Conservation (phyloP, 2,113 vertebrate species). For the Corvus cornix region DNA sequence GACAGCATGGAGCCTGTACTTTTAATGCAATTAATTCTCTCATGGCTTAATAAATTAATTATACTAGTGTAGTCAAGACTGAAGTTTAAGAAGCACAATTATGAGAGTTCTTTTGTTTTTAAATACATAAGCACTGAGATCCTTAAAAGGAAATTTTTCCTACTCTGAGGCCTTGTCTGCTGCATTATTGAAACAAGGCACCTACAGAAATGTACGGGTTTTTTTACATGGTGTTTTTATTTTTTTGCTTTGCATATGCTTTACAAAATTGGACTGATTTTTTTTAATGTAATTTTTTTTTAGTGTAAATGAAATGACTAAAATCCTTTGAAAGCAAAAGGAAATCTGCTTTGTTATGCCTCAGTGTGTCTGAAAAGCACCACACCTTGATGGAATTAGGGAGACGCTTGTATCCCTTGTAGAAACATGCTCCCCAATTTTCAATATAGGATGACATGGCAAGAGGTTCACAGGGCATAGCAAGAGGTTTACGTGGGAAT, state of each 20-base stretch:
- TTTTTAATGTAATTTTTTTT: neutral
- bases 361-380: neutral
- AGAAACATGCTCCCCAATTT: neutral
- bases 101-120: neutral
- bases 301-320: neutral
- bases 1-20: slow-evolving; percentile 49
- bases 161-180: neutral
- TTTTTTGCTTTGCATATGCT: neutral
- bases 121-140: neutral
- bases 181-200: neutral
- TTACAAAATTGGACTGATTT: neutral
- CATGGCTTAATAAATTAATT: slow-evolving; percentile 43
- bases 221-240: neutral
- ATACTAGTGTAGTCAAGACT: neutral
- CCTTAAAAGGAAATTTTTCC: neutral
- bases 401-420: neutral
- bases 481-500: neutral
- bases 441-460: neutral
- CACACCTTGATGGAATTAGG: neutral
- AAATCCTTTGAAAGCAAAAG: neutral
- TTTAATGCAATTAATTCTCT: slow-evolving; percentile 52
- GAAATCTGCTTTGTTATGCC: neutral
- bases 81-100: neutral
- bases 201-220: neutral
- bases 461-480: neutral